Conservation (phyloP, 92 coral and sea anemone species). For the Palythoa grandis region DNA sequence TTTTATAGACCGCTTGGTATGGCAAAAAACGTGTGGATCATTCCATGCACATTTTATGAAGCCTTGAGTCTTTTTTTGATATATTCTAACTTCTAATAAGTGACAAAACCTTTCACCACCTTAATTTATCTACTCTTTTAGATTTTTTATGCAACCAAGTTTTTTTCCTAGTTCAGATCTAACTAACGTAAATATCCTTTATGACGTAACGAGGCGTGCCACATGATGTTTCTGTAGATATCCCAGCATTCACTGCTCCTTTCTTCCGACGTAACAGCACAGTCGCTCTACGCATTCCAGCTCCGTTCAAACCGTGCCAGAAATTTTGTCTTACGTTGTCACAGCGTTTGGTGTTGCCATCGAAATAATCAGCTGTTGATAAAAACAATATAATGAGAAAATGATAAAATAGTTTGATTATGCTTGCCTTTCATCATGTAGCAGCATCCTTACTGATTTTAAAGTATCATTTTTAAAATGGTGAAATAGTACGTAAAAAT, state of each 20-base stretch:
- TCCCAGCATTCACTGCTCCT: conserved; percentile 24
- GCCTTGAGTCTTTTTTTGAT: too few relatives aligned
- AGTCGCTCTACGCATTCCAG: conserved; percentile 8
- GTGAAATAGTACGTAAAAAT: background rate
- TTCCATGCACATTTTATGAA: too few relatives aligned
- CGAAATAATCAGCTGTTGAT: conserved; percentile 22
- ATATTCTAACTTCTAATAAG: too few relatives aligned
- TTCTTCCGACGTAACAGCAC: conserved; percentile 28
- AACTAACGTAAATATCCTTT: conserved; percentile 29
- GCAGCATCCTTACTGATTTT: background rate
- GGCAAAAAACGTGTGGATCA: too few relatives aligned
- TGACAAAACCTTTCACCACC: too few relatives aligned
- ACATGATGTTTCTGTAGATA: conserved; percentile 41
- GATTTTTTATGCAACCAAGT: background rate
- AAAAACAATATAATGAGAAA: background rate
- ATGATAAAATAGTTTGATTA: background rate
- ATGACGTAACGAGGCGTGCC: conserved; percentile 32
- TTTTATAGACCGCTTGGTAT: too few relatives aligned
- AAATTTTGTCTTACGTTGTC: conserved; percentile 7
- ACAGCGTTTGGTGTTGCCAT: conserved; percentile 14
- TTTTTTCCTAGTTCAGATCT: background rate
- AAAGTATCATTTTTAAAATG: background rate
- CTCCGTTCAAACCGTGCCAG: background rate
- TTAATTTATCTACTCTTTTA: too few relatives aligned
- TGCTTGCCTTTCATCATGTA: background rate